Evolutionary conservation across 2,797 vertebrate genomes (phyloP).

Genomic region (Onychomys leucogaster): DNA sequence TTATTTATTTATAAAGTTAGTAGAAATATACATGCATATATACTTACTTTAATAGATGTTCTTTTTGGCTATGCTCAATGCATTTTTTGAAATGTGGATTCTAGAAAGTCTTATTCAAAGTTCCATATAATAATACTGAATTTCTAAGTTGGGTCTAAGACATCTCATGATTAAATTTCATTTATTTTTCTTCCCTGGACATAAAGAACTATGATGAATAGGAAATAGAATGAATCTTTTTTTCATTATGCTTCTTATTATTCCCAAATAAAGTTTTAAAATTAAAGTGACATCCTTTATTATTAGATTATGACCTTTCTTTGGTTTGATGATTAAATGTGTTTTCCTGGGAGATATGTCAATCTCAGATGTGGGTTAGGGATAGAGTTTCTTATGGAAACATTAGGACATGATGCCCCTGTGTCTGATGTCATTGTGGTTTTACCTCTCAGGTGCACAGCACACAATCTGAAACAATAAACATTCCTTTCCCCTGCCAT

Average conservation of each 20-base stretch:
- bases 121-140: background rate
- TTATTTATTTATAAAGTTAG: background rate
- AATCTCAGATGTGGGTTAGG: background rate
- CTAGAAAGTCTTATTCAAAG: background rate
- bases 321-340: conserved; percentile 7
- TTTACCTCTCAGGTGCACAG: background rate
- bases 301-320: conserved; percentile 52
- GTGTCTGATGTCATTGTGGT: background rate
- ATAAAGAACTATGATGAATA: background rate
- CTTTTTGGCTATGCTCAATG: background rate
- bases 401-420: background rate
- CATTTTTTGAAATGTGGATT: background rate
- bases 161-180: background rate
- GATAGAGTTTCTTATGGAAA: background rate
- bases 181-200: background rate
- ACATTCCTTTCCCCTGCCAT: background rate
- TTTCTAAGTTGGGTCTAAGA: background rate
- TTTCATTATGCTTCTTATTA: background rate
- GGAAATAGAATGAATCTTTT: background rate
- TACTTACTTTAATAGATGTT: background rate
- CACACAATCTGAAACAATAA: background rate
- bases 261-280: background rate
- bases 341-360: background rate
- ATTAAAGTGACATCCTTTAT: background rate
- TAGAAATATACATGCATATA: background rate